Percentiles rank a stretch among this genome's conserved stretches.
These are phyloP conservation scores for Tapera naevia DNA, from an alignment of 2,797 vertebrate species.

Conservation along the genomic window DNA sequence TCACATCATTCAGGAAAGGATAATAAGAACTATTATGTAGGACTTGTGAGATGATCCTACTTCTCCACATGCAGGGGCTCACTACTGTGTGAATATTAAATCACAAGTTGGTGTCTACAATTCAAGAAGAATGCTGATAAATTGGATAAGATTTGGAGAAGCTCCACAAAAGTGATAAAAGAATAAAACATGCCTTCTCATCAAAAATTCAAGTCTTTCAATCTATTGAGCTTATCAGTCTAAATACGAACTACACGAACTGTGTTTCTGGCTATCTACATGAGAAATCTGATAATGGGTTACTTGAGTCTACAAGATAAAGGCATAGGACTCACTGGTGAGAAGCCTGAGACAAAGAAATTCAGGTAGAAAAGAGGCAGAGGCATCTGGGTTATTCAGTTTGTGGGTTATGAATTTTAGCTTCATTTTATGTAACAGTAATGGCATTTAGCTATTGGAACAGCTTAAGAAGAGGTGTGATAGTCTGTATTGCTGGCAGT, in stretches of 20 bases:
- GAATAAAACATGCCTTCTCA: background rate
- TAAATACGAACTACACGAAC: background rate
- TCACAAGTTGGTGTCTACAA: background rate
- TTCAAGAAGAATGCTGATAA: background rate
- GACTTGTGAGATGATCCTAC: background rate
- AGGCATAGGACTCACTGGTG: background rate
- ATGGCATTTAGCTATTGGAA: constrained; percentile 18
- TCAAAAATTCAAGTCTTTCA: constrained; percentile 21
- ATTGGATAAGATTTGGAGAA: background rate
- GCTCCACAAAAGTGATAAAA: background rate
- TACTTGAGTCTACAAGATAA: background rate
- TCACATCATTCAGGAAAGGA: background rate
- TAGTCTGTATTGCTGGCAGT: constrained; percentile 21
- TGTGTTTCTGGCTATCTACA: background rate
- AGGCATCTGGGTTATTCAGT: background rate
- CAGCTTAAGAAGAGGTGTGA: constrained; percentile 32
- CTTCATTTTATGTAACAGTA: constrained; percentile 27
- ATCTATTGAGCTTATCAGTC: background rate
- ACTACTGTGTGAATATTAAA: background rate
- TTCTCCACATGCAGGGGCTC: background rate
- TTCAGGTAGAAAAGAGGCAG: background rate
- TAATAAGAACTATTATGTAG: background rate
- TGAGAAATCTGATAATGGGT: constrained; percentile 10
- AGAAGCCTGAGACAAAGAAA: background rate
- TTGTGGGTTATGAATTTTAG: background rate